Conservation (phyloP, 2,888 invertebrate species). For the Lasioglossum oenotherae region DNA sequence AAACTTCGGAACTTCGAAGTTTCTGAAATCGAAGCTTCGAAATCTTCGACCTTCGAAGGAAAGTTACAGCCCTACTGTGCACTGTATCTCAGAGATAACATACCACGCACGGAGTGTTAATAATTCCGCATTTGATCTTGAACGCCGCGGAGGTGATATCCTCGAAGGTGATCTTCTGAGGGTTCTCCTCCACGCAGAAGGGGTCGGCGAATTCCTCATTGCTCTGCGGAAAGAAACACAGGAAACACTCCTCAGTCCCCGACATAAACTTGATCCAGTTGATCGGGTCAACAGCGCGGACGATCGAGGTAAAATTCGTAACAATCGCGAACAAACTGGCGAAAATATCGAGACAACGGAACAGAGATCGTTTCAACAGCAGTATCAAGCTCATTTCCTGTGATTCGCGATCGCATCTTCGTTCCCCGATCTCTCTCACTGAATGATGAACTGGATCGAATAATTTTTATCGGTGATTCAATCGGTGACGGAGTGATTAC, state of each 20-base stretch:
- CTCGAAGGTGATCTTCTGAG: slow-evolving; percentile 91
- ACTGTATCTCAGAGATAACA: slow-evolving; percentile 73
- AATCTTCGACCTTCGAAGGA: too few species aligned
- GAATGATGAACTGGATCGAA: not conserved
- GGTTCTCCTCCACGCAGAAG: slow-evolving; percentile 89
- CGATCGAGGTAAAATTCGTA: not conserved
- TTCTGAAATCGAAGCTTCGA: too few species aligned
- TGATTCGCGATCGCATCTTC: not conserved
- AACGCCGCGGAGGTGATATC: slow-evolving; percentile 96
- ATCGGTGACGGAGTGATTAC: slow-evolving; percentile 46
- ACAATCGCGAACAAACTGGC: not conserved
- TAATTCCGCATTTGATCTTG: slow-evolving; percentile 93
- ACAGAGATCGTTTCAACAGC: not conserved
- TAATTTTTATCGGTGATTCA: not conserved
- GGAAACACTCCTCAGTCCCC: not conserved
- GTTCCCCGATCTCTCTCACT: not conserved
- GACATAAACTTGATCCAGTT: too few species aligned
- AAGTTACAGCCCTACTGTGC: too few species aligned
- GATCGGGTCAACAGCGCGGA: not conserved
- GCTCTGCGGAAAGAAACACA: slow-evolving; percentile 52
- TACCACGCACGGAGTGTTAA: slow-evolving; percentile 95
- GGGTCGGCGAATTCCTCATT: slow-evolving; percentile 83
- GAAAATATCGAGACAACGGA: not conserved
- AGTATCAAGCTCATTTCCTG: not conserved
- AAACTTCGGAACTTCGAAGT: too few species aligned